phyloP scores from a whole-genome alignment of 37 sponge, comb jelly and placozoan species.

The Halichondria panicea region DNA sequence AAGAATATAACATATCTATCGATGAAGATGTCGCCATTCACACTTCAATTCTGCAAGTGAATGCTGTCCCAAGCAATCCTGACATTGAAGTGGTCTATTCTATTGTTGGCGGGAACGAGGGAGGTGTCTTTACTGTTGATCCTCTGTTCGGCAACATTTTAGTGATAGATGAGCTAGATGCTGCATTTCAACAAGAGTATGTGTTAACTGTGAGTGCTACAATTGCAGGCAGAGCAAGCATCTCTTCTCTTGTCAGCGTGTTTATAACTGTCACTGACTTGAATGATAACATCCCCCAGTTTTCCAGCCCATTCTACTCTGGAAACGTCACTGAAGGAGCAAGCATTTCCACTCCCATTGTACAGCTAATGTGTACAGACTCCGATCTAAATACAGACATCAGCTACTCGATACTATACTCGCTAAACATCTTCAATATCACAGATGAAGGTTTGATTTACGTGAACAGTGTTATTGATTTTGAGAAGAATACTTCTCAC shows the following conservation, averaged over 20 bases:
- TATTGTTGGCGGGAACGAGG: slow-evolving; percentile 53
- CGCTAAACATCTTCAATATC: slow-evolving; percentile 34
- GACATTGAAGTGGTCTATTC: slow-evolving; percentile 43
- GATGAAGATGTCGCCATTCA: slow-evolving; percentile 30
- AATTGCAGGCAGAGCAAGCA: slow-evolving; percentile 25
- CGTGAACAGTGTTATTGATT: slow-evolving; percentile 26
- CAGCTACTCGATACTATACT: slow-evolving; percentile 20
- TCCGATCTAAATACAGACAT: slow-evolving; percentile 43
- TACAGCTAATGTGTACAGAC: slow-evolving; percentile 48
- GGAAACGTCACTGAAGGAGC: slow-evolving; percentile 38
- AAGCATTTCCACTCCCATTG: slow-evolving; percentile 11
- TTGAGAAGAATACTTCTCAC: slow-evolving; percentile 27
- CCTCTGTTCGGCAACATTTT: slow-evolving; percentile 40
- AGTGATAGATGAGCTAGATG: slow-evolving; percentile 26
- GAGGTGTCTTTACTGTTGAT: slow-evolving; percentile 44
- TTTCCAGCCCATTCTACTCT: slow-evolving; percentile 23
- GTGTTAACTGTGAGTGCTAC: slow-evolving; percentile 38
- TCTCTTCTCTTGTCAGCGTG: slow-evolving; percentile 46
- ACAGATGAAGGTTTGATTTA: slow-evolving; percentile 45
- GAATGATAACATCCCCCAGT: slow-evolving; percentile 60
- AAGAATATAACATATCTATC: slow-evolving; percentile 35
- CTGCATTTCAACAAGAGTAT: slow-evolving; percentile 16
- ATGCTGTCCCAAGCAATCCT: slow-evolving; percentile 47
- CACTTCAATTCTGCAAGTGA: slow-evolving; percentile 19
- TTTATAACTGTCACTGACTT: slow-evolving; percentile 44